Evolutionary conservation across 2,797 vertebrate genomes (phyloP), one percentile per base, ranked within the genome.

Genomic region (Ispidina lecontei): DNA sequence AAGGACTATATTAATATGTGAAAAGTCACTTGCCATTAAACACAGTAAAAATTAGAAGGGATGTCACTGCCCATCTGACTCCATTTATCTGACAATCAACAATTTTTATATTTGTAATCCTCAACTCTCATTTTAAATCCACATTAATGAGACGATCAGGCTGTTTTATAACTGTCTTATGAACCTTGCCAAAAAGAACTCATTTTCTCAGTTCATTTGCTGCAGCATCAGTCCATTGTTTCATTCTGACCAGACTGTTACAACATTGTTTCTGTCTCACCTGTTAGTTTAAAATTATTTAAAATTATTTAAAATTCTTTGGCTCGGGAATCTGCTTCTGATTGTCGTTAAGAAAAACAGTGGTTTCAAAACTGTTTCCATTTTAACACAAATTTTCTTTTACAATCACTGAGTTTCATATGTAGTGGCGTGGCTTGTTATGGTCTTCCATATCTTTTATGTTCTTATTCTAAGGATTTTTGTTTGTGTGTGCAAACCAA

Each of bases 131-230:
- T 76, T 95, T 95, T 80, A 94, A 94, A 91, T n/a, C 41, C 62
- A 58, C 29, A 62, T 93, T 91, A 94, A 83, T 72, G 62, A 75
- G 83, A 84, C 58, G 47, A 80, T 91, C 68, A 67, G 25, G 54
- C 82, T 87, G 76, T 79, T 86, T 93, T 86, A 87, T 41, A 72
- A 55, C 67, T 68, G 58, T 23, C 65, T 90, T 70, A 67, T 76
- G 86, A 93, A 83, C 85, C 63, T 84, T 91, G 39, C 58, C 46
- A 74, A 90, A 85, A 47, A 81, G 81, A 89, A 81, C 18, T 73
- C 43, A 55, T 95, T 94, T 94, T 92, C 90, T 82, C 80, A 88
- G 90, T 59, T 92, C 74, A 89, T 95, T 96, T 95, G n/a, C 59
- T 90, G 59, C 55, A 76, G 26, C 73, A 88, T 93, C 83, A 71